Base-by-base conservation (phyloP, 2,888 invertebrate genomes). In the Hemaris fuciformis region DNA sequence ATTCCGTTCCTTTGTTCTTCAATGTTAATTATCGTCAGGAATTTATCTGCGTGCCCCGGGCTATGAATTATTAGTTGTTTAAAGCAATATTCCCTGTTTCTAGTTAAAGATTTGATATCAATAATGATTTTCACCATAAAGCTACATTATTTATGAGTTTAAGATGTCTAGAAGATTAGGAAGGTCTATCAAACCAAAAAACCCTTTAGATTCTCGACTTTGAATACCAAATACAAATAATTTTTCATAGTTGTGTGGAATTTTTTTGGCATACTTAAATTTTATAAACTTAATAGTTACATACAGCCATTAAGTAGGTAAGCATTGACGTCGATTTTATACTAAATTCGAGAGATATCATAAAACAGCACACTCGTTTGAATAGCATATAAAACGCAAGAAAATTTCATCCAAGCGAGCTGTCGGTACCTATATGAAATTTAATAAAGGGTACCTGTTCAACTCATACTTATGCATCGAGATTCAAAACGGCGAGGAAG, bases 401-500 rank as follows among this genome's bases (percentile, higher is more conserved):
- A 53, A 48, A 31, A 10, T 53, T 53, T 31, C 31, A 53, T 53
- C 31, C 53, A 18, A 10, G 27, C 8, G 1, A 8, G 48, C 18
- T 27, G 27, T 15, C 48, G 48, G 18, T 53, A n/a, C n/a, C n/a
- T n/a, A 31, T 53, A 31, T 53, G 53, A 27, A 53, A 53, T 53
- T 53, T 53, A 53, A 53, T 53, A 53, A 53, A 53, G 53, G 53
- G 27, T 31, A 27, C 18, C 18, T 31, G 31, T 53, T 53, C 53
- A 18, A 22, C 27, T 53, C 48, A 53, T 53, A n/a, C n/a, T n/a
- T n/a, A 53, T 53, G 18, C 31, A 53, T 53, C 10, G 31, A 27
- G 27, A 53, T 53, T 53, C 53, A 53, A 53, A 31, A 53, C 18
- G 31, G 31, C 10, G 53, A 15, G 31, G 31, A 31, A 53, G 31